Conservation (phyloP, 2,113 vertebrate species). For the Mormoops blainvillei region DNA sequence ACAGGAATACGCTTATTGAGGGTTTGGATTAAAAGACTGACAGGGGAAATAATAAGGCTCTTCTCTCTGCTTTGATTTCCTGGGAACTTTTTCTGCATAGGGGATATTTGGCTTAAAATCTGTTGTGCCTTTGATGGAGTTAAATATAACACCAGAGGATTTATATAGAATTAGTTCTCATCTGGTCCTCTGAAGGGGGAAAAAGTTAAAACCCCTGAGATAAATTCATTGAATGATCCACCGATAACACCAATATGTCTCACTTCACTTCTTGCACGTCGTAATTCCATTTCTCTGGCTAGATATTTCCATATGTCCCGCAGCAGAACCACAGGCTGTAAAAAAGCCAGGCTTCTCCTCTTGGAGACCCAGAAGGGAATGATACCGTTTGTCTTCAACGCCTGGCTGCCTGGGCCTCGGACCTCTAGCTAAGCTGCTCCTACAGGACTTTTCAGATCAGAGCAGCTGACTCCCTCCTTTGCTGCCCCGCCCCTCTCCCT, state of each 20-base stretch:
- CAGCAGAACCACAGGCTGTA: background rate
- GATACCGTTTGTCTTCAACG: background rate
- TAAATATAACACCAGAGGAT: background rate
- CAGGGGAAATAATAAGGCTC: background rate
- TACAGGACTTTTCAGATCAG: background rate
- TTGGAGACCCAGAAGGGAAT: background rate
- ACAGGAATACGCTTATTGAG: background rate
- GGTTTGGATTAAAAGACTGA: background rate
- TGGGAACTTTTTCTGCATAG: background rate
- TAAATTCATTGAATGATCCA: background rate
- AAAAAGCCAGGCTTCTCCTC: background rate
- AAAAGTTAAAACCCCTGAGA: background rate
- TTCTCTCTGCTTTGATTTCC: background rate
- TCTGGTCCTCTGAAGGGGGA: background rate
- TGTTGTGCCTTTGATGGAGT: background rate
- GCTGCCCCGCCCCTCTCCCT: background rate
- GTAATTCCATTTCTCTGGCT: background rate
- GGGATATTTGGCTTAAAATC: background rate
- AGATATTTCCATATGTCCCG: background rate
- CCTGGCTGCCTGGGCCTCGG: background rate
- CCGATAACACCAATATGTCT: background rate
- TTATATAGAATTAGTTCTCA: background rate
- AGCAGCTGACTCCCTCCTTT: too few species aligned
- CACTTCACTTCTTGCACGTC: background rate
- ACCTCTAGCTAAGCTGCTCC: background rate